Base-by-base conservation (phyloP, 2,888 invertebrate genomes). In the Polydrusus pterygomalis region DNA sequence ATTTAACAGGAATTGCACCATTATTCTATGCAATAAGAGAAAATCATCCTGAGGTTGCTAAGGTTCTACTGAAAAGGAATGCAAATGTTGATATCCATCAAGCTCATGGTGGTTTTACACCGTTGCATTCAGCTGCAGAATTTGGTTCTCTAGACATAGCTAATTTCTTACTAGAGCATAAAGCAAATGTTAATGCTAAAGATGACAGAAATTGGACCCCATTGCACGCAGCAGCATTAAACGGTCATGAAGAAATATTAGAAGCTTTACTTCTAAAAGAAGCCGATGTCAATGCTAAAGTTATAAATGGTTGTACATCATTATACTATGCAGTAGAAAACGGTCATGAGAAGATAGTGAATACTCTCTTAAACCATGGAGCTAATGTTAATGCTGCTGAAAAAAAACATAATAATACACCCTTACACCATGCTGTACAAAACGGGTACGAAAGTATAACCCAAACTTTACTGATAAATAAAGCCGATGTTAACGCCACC, bases 71-170 rank as follows among this genome's bases (percentile, higher is more conserved):
- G 9, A 18, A 34, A 10, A 2, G 1, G 8, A 7, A 34, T 34
- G 34, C 10, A 34, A 10, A 34, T 34, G 34, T 34, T 34, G 34
- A 34, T 10, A 34, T 34, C 10, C 2, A 34, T 34, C 9, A 34
- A 10, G 10, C 34, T 34, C 7, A 34, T 1, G 34, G 34, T 10
- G 34, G 34, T 34, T 34, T 9, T 34, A 34, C 34, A 1, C 34
- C 34, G 8, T 34, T 34, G 34, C 92, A 92, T 81, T 90, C 91
- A 80, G 91, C 91, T 7, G 90, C 91, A 0, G 91, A 91, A 81
- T 87, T 87, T 80, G 85, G 87, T 1, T 88, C 87, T 49, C 68
- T 79, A 1, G 82, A 87, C 17, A 84, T 89, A 77, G 84, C 90
- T 1, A 73, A 86, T 49, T 34, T 34, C 1, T 34, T 34, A 10